A percentile compares a stretch with the other conserved stretches of the same genome.
phyloP scores from a whole-genome alignment of 2,888 invertebrate genomes.

The Rotaria macrura region DNA sequence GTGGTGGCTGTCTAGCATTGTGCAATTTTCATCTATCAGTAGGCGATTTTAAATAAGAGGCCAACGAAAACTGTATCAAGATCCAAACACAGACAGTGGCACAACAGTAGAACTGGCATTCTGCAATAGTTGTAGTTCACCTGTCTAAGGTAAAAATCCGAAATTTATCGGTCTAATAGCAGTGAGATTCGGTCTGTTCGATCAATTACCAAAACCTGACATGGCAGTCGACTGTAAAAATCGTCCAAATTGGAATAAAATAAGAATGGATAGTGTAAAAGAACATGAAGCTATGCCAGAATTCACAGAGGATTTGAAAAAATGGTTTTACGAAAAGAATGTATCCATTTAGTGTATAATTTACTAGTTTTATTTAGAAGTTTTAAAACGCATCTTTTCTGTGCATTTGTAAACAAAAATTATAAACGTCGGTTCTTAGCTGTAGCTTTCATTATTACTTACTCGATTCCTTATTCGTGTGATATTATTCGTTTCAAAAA shows the following conservation, averaged over 20 bases:
- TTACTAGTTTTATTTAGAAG: no score
- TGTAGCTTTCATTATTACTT: no score
- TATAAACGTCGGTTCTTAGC: no score
- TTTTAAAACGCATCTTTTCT: no score
- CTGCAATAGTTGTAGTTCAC: neutral
- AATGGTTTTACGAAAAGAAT: no score
- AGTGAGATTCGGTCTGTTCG: neutral
- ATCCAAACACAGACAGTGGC: neutral
- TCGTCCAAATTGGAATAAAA: neutral
- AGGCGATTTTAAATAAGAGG: neutral
- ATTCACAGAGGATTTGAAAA: no score
- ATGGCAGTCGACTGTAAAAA: neutral
- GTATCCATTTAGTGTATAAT: no score
- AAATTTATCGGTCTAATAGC: neutral
- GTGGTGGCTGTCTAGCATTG: neutral
- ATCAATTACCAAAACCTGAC: neutral
- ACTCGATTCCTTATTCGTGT: no score
- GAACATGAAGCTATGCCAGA: neutral
- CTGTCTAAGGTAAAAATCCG: neutral
- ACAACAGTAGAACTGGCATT: neutral
- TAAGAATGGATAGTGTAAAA: neutral
- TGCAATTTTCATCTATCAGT: neutral
- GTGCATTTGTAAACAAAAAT: no score
- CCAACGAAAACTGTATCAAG: no score
- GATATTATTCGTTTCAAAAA: no score